A percentile compares a stretch with the other conserved stretches of the same genome.
phyloP scores from a whole-genome alignment of 2,888 invertebrate genomes.

The Limnephilus marmoratus region DNA sequence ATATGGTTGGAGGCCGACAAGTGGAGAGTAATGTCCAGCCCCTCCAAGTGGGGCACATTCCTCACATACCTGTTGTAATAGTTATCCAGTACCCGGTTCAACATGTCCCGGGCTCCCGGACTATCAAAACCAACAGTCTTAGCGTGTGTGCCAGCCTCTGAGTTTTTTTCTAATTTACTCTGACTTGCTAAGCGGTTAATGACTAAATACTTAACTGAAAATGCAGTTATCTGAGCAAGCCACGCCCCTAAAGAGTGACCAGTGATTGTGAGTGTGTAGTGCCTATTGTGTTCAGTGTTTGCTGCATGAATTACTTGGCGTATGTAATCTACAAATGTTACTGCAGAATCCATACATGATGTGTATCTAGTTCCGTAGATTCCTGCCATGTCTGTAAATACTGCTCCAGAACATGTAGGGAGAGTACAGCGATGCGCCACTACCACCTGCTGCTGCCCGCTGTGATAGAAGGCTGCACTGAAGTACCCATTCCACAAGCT shows the following conservation, averaged over 20 bases:
- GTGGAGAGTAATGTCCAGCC: too few species aligned
- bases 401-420: background rate
- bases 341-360: background rate
- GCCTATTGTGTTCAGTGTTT: background rate
- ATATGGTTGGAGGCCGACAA: too few species aligned
- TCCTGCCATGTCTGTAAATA: background rate
- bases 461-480: background rate
- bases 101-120: background rate
- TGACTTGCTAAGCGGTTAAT: too few species aligned
- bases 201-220: background rate
- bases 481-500: background rate
- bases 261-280: background rate
- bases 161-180: background rate
- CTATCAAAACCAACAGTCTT: background rate
- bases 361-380: background rate
- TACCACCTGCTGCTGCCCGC: background rate
- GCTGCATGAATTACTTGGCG: background rate
- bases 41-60: too few species aligned
- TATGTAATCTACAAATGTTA: background rate
- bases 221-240: background rate
- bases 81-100: background rate
- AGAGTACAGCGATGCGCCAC: background rate
- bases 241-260: conserved; percentile 8
- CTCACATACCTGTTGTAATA: background rate
- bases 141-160: background rate